phyloP scores from a whole-genome alignment of 2,113 vertebrate genomes.

The Gymnocephalus cernua region DNA sequence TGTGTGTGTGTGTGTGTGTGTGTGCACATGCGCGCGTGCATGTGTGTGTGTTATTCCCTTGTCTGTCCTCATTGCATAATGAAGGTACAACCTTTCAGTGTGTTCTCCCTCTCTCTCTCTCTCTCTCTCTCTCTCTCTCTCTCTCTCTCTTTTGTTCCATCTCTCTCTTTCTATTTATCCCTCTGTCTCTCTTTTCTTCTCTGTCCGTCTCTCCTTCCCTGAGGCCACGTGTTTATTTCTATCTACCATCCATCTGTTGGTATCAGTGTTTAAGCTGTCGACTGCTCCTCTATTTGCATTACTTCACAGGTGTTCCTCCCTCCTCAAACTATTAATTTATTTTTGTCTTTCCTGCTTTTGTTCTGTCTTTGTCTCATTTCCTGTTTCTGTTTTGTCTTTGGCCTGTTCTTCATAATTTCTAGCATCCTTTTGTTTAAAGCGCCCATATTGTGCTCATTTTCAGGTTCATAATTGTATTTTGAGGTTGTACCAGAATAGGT shows the following conservation, averaged over 20 bases:
- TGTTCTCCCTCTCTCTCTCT: slow-evolving; percentile 33
- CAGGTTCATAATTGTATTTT: too few species aligned
- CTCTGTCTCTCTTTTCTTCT: slow-evolving; percentile 30
- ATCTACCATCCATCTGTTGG: slow-evolving; percentile 70
- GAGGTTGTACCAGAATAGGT: too few species aligned
- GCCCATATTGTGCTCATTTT: too few species aligned
- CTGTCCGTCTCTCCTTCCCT: slow-evolving; percentile 40
- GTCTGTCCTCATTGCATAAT: slow-evolving; percentile 78
- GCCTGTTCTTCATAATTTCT: background rate
- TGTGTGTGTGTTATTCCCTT: slow-evolving; percentile 54
- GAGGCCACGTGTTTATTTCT: slow-evolving; percentile 71
- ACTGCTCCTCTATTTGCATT: slow-evolving; percentile 59
- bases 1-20: slow-evolving; percentile 13
- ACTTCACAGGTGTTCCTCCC: slow-evolving; percentile 54
- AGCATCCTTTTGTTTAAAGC: background rate
- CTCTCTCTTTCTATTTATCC: slow-evolving; percentile 31
- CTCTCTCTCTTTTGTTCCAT: slow-evolving; percentile 30
- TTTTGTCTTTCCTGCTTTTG: background rate
- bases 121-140: slow-evolving; percentile 35
- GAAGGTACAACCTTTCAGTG: slow-evolving; percentile 76
- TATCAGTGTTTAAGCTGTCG: slow-evolving; percentile 58
- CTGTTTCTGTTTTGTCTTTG: background rate
- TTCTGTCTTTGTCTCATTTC: slow-evolving; percentile 4
- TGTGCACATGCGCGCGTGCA: slow-evolving; percentile 1
- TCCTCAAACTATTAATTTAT: slow-evolving; percentile 36